Percentiles rank a stretch among this genome's conserved stretches.
Evolutionary conservation across 2,888 invertebrate species (phyloP).

Genomic region (Argyresthia albistria): DNA sequence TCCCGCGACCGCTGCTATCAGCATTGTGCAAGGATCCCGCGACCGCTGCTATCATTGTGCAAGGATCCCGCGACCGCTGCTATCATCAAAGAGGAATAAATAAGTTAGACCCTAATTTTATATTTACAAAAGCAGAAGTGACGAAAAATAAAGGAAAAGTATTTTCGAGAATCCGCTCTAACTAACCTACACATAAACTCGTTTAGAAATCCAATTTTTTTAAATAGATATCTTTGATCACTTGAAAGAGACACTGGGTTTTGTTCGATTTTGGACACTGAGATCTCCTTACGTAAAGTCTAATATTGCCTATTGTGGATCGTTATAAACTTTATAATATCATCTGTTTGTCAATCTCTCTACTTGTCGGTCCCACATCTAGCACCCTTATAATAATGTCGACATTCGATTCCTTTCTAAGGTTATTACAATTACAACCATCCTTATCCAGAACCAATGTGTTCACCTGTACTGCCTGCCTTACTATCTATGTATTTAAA

Average conservation of each 20-base stretch:
- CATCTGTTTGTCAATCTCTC: slow-evolving; percentile 1
- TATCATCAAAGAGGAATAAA: slow-evolving; percentile 50
- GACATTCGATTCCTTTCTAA: background rate
- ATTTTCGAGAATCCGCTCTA: slow-evolving; percentile 54
- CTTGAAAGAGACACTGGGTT: slow-evolving; percentile 64
- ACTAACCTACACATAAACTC: slow-evolving; percentile 52
- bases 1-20: too few relatives aligned
- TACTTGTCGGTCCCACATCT: slow-evolving; percentile 34
- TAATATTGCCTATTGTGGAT: slow-evolving; percentile 7
- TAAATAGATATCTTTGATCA: slow-evolving; percentile 35
- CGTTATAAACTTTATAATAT: slow-evolving; percentile 6
- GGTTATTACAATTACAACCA: background rate
- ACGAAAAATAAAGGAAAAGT: slow-evolving; percentile 40
- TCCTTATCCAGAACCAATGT: background rate
- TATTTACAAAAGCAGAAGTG: slow-evolving; percentile 67
- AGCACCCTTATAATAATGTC: slow-evolving; percentile 33
- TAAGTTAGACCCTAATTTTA: slow-evolving; percentile 58
- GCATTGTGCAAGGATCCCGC: too few relatives aligned
- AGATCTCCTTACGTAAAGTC: slow-evolving; percentile 38
- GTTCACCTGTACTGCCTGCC: background rate
- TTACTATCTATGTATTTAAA: background rate
- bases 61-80: slow-evolving; percentile 17
- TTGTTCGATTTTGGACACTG: slow-evolving; percentile 61
- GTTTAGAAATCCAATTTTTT: slow-evolving; percentile 16
- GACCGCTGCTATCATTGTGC: too few relatives aligned